Base-by-base conservation (phyloP, 1,140 invertebrate species). In the Nephila pilipes region DNA sequence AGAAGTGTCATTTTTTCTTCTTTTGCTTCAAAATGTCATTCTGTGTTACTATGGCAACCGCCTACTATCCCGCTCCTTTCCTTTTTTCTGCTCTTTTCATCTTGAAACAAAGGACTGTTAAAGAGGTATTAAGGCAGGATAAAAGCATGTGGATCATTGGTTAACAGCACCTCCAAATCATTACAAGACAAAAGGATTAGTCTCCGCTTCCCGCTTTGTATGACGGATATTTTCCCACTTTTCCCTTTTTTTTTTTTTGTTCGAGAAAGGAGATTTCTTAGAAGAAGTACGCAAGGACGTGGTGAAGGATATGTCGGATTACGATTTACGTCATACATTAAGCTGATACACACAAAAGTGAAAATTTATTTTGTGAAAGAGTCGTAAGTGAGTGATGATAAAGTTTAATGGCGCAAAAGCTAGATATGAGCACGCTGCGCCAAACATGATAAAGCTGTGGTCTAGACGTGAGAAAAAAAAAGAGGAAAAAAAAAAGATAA, bases 81-180 rank as follows among this genome's bases (percentile, higher is more conserved):
- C 12, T 36, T 88, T 88, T 55, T 55, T 22, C 63, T 54, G 36
- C 38, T 88, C 85, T 88, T 88, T 80, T 58, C 88, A 58, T 80
- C 65, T 90, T 79, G 54, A 80, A 90, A 90, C 69, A 90, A 90
- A 80, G 88, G 58, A 60, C 54, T 69, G 88, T 79, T 90, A 90
- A 88, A 58, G 63, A 88, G 87, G 87, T 75, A 88, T 88, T 88
- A 88, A 80, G 88, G 88, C 69, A 57, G 18, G 55, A 90, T 80
- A 90, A 90, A 90, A 90, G 88, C 69, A 55, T 90, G 88, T 80
- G 54, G 88, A 90, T 90, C 88, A 90, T 80, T 38, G 88, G 88
- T 90, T 90, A 90, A 90, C 69, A 90, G 65, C 88, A 80, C 55
- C 88, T 90, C 69, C 88, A 79, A 90, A 90, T 90, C 88, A 90